A percentile compares a stretch with the other conserved stretches of the same genome.
phyloP scores from a whole-genome alignment of 35 echinoderm and acorn worm species.

The Strongylocentrotus purpuratus region DNA sequence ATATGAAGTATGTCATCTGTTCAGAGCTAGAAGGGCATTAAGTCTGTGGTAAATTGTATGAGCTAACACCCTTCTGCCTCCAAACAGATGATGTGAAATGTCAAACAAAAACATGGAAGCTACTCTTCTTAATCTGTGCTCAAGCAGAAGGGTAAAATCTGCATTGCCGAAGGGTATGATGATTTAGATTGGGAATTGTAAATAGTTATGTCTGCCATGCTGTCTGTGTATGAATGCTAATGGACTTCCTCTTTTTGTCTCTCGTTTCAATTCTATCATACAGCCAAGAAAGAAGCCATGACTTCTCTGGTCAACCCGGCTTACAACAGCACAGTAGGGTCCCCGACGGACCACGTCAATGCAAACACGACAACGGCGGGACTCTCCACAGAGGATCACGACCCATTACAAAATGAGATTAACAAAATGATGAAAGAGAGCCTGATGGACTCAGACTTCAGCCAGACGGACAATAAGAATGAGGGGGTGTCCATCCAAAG shows the following conservation, averaged over 20 bases:
- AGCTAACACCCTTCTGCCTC: no score
- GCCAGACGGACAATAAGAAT: slow-evolving; percentile 56
- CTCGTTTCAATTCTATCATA: slow-evolving; percentile 39
- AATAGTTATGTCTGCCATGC: not conserved
- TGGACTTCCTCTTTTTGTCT: slow-evolving; percentile 20
- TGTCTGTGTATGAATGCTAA: slow-evolving; percentile 25
- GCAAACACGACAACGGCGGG: slow-evolving; percentile 65
- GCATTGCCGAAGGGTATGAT: not conserved
- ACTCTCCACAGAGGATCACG: slow-evolving; percentile 68
- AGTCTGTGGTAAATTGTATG: no score
- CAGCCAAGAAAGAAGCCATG: slow-evolving; percentile 82
- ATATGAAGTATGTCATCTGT: not conserved
- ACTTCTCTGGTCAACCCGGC: slow-evolving; percentile 90
- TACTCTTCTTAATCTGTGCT: not conserved
- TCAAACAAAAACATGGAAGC: not conserved
- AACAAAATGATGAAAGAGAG: slow-evolving; percentile 77
- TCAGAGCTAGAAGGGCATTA: no score
- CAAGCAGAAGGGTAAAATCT: slow-evolving; percentile 8
- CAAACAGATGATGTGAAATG: not conserved
- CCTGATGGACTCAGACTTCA: slow-evolving; percentile 58
- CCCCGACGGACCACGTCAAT: slow-evolving; percentile 81
- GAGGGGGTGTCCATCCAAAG: slow-evolving; percentile 61
- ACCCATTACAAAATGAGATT: slow-evolving; percentile 80
- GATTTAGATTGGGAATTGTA: not conserved
- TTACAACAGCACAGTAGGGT: slow-evolving; percentile 78